Conservation (phyloP, 2,888 invertebrate species). For the Eudasyphora cyanicolor region DNA sequence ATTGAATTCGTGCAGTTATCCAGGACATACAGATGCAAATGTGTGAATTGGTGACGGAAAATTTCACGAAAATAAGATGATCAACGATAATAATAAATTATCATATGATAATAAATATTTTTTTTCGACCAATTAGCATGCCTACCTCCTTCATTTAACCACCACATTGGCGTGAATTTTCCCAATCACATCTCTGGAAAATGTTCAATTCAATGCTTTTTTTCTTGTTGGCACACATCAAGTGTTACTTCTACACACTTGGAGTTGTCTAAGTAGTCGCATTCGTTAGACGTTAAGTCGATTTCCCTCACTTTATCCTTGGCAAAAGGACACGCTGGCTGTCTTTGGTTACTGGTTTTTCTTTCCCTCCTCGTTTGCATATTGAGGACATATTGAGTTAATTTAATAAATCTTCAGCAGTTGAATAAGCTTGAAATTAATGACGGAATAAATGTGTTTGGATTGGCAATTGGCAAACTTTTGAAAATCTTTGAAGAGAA, state of each 20-base stretch:
- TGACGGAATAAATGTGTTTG: conserved; percentile 73
- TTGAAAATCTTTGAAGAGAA: not conserved
- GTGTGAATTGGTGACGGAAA: no score
- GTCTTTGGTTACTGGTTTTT: conserved; percentile 26
- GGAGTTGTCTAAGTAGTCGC: conserved; percentile 47
- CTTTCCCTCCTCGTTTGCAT: conserved; percentile 22
- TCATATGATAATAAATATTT: no score
- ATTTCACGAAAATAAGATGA: no score
- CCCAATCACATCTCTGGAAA: not conserved
- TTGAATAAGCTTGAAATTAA: conserved; percentile 79
- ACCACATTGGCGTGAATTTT: not conserved
- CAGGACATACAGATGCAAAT: no score
- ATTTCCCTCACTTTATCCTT: conserved; percentile 36
- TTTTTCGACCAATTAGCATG: not conserved
- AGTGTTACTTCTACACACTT: conserved; percentile 31
- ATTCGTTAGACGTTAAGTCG: conserved; percentile 8
- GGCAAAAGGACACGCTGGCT: not conserved
- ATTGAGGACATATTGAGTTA: conserved; percentile 73
- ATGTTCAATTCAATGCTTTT: not conserved
- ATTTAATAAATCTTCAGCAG: conserved; percentile 79
- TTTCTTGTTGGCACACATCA: not conserved
- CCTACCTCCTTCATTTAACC: not conserved
- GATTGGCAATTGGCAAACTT: conserved; percentile 61
- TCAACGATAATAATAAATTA: no score
- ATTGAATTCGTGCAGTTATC: no score